Conservation (phyloP, 2,888 invertebrate genomes). For the Falcaria lacertinaria region DNA sequence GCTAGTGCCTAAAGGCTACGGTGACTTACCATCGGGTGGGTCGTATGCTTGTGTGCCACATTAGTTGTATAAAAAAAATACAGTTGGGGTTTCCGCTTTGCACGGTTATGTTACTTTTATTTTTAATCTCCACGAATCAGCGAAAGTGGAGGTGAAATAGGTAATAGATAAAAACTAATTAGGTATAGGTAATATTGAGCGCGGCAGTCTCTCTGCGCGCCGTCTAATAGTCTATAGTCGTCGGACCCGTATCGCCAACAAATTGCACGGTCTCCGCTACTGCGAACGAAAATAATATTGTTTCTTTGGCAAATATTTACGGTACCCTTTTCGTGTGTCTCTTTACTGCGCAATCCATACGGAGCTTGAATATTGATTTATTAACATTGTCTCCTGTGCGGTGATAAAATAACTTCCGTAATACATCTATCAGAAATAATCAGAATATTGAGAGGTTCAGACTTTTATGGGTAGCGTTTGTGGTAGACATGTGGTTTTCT, state of each 20-base stretch:
- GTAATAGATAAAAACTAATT: too few species aligned
- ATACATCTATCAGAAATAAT: neutral
- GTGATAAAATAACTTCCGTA: neutral
- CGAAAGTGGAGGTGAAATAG: too few species aligned
- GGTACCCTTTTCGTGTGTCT: slow-evolving; percentile 57
- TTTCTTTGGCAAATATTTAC: slow-evolving; percentile 76
- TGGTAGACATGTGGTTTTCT: too few species aligned
- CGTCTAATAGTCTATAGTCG: slow-evolving; percentile 40
- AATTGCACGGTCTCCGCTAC: slow-evolving; percentile 58
- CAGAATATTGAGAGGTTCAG: neutral
- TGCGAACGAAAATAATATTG: slow-evolving; percentile 75
- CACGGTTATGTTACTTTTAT: too few species aligned
- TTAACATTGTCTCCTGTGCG: slow-evolving; percentile 8
- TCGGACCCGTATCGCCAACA: slow-evolving; percentile 74
- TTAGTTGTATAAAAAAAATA: too few species aligned
- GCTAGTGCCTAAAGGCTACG: too few species aligned
- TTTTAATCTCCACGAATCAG: too few species aligned
- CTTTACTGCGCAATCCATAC: slow-evolving; percentile 32
- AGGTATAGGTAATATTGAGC: too few species aligned
- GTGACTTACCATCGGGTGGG: too few species aligned
- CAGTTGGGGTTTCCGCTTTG: too few species aligned
- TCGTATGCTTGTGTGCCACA: too few species aligned
- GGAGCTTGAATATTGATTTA: slow-evolving; percentile 30
- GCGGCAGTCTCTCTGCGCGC: slow-evolving; percentile 12
- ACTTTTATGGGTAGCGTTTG: neutral